These are phyloP conservation scores for Vireo griseus DNA, from an alignment of 2,797 vertebrate species.

Conservation along the genomic window DNA sequence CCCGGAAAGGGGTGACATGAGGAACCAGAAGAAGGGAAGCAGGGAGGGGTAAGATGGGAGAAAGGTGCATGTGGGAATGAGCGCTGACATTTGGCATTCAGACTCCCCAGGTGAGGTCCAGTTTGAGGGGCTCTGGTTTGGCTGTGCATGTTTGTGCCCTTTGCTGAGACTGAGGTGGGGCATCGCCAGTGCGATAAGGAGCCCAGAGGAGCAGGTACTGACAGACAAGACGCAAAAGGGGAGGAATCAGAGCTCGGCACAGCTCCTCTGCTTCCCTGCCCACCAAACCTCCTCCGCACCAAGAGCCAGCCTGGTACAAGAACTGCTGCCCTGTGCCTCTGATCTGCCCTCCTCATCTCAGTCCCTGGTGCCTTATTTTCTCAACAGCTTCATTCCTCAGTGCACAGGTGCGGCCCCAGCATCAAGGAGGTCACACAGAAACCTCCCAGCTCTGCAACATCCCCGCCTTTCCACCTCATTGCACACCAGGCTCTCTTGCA, in stretches of 20 bases:
- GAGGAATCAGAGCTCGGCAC: background rate
- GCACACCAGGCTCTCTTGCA: background rate
- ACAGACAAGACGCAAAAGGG: background rate
- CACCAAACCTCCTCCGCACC: background rate
- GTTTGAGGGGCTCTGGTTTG: background rate
- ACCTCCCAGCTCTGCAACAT: background rate
- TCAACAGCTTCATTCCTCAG: background rate
- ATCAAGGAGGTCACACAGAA: background rate
- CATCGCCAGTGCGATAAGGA: accelerated
- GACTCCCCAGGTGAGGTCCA: background rate
- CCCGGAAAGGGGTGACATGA: background rate
- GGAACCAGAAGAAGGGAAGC: background rate
- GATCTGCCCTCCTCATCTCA: background rate
- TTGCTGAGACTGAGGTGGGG: background rate
- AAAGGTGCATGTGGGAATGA: background rate
- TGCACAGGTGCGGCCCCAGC: background rate
- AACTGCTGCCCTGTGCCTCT: background rate
- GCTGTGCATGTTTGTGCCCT: background rate
- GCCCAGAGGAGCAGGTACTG: background rate
- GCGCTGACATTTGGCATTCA: background rate
- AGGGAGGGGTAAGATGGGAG: background rate
- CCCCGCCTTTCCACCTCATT: background rate
- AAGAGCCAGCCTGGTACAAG: background rate
- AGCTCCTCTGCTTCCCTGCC: accelerated
- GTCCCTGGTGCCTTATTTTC: background rate